Evolutionary conservation across 2,113 vertebrate genomes (phyloP), one percentile per base, ranked within the genome.

Genomic region (Dicrurus megarhynchus): DNA sequence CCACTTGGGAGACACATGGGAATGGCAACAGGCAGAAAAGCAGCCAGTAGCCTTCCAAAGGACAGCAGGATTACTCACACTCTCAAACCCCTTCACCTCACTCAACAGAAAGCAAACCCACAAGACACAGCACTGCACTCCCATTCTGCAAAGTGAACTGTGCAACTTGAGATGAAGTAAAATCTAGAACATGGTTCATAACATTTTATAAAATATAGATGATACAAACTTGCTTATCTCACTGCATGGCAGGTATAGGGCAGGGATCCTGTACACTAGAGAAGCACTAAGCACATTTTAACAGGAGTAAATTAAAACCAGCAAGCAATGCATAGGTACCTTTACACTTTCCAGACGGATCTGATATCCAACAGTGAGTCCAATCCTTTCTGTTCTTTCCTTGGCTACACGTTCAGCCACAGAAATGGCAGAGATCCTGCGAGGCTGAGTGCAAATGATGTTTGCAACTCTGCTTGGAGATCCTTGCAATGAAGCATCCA

Each of bases 401-500:
- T 99, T 99, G 32, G 99, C 99, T 11, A 99, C 99, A 15, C 99
- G 98, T 94, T 99, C 98, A 63, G 99, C 99, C 64, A 99, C 99
- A 22, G 99, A 98, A 92, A 99, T 99, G 49, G 99, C 99, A 60
- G 99, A 99, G 95, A 99, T 99, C 46, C 99, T 98, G 55, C 99
- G 99, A 55, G 99, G 99, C 84, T 99, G 99, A 44, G 99, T 99
- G 80, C 99, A 99, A 95, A 99, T 96, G 90, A 99, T 99, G 97
- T 99, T 99, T 87, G 98, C 98, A 90, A 99, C 98, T 49, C 95
- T 93, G 33, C 94, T 96, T 0, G 98, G 95, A 15, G 98, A 96
- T 16, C 98, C 98, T 15, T 82, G 90, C 80, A 99, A 91, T 10
- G 99, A 98, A 33, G 98, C 97, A 68, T 99, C 99, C 97, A 99